These are phyloP conservation scores for Cepaea nemoralis DNA, from an alignment of 1,140 invertebrate species.

Conservation along the genomic window DNA sequence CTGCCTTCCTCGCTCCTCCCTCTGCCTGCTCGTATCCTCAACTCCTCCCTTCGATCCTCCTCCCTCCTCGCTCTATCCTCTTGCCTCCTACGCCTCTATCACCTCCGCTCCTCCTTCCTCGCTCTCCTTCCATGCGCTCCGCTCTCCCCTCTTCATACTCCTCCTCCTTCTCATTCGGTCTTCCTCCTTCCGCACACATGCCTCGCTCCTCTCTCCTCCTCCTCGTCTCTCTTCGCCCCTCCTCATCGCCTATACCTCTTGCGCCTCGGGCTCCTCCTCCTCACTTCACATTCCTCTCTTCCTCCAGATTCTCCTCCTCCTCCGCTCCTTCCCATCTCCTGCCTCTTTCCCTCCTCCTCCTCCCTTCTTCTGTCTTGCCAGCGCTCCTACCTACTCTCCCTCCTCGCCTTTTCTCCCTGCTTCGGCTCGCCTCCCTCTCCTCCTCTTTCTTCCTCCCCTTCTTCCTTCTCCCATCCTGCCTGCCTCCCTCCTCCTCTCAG, in stretches of 20 bases:
- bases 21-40: neutral
- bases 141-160: neutral
- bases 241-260: neutral
- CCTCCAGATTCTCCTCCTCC: neutral
- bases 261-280: neutral
- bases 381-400: neutral
- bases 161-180: neutral
- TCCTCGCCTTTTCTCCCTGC: neutral
- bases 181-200: constrained; percentile 11
- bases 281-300: neutral
- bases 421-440: neutral
- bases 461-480: too few species aligned
- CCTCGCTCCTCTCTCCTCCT: neutral
- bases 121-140: constrained; percentile 16
- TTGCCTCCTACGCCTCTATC: neutral
- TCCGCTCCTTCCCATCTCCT: neutral
- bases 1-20: constrained; percentile 1
- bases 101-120: neutral
- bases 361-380: neutral
- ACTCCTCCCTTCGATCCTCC: neutral
- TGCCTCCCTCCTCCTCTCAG: too few species aligned
- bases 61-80: neutral
- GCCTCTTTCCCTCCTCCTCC: neutral
- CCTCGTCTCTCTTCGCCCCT: neutral
- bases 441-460: too few species aligned